Evolutionary conservation across 2,113 vertebrate genomes (phyloP), one percentile per base, ranked within the genome.

Genomic region (Cynopterus brachyotis): DNA sequence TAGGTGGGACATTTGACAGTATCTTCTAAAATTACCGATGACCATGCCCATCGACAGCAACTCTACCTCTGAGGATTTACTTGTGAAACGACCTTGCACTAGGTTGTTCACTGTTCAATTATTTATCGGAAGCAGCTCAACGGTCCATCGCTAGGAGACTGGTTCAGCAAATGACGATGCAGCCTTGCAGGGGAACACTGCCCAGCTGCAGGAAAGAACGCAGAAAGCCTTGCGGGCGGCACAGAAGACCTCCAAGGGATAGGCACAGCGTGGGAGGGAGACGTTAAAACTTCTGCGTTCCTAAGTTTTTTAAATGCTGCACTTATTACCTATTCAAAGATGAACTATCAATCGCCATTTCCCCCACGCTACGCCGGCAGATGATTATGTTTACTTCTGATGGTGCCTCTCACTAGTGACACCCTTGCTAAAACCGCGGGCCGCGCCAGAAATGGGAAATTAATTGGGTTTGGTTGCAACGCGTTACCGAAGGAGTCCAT

Each of bases 361-460:
- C n/a, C n/a, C n/a, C n/a, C n/a, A n/a, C n/a, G n/a, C n/a, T n/a
- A n/a, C n/a, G n/a, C 26, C 62, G 69, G 32, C 17, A 70, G n/a
- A 40, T 57, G 50, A 80, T 83, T 70, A 73, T 37, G 72, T 64
- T 72, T 86, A n/a, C 45, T 97, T 89, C 37, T 40, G 16, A 24
- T 78, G 62, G 59, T 28, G 11, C 55, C 67, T 85, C 53, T 35
- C 57, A 40, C 45, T 60, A 91, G 94, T 72, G 76, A 89, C 60
- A 53, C 28, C 1, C 28, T 81, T 92, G 82, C 53, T 72, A 81
- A 93, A 87, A 35, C 80, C 66, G 8, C 57, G 62, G 84, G 9
- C 84, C 95, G 62, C 57, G 59, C 70, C 69, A 64, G 67, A 64
- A 83, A 64, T 95, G 90, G 83, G 57, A 60, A 76, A 72, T 96